Percentiles rank a stretch among this genome's conserved stretches.
Conservation (phyloP, 2,797 vertebrate genomes). For the Hozukius guyotensis region DNA sequence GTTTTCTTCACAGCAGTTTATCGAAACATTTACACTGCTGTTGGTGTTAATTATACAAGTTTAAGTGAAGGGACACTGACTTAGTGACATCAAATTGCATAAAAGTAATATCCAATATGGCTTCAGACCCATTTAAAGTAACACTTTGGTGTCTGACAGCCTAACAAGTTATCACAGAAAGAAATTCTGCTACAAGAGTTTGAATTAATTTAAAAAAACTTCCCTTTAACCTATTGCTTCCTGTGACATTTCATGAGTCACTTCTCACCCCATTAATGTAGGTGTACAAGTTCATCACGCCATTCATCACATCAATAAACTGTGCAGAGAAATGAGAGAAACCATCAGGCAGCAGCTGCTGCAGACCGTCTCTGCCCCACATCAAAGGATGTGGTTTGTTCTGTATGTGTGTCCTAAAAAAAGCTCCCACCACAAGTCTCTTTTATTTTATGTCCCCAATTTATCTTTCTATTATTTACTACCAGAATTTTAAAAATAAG, state of each 20-base stretch:
- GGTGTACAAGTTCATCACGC: background rate
- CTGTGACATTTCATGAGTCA: background rate
- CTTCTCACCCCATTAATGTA: background rate
- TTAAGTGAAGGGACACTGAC: background rate
- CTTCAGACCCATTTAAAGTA: background rate
- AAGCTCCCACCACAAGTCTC: background rate
- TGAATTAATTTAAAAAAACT: background rate
- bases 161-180: too few species aligned
- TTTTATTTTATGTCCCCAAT: background rate
- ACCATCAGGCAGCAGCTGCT: constrained; percentile 40
- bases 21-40: background rate
- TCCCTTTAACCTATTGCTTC: background rate
- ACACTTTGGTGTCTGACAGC: background rate
- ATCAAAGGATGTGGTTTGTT: constrained; percentile 35
- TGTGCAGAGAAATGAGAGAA: background rate
- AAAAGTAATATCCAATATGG: background rate
- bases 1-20: background rate
- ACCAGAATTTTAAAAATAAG: background rate
- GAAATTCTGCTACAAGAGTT: background rate
- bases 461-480: background rate
- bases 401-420: background rate
- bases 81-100: background rate
- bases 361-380: background rate
- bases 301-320: background rate
- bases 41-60: background rate